Conservation (phyloP, 1,140 invertebrate species). For the Drosophila pruinosa region DNA sequence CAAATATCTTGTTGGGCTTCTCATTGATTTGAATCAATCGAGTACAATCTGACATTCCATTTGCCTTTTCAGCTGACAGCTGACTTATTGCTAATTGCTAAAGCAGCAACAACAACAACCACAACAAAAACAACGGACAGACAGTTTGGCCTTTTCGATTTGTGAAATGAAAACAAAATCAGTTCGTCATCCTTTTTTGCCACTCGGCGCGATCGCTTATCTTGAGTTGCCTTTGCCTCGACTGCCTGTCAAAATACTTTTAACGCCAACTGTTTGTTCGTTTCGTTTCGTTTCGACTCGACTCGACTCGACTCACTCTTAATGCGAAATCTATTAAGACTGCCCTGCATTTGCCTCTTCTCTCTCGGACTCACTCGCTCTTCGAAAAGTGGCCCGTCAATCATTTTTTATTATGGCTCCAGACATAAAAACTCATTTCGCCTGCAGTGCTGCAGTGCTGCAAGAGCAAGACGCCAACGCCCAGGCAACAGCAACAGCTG, state of each 20-base stretch:
- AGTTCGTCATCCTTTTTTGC: constrained; percentile 66
- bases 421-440: constrained; percentile 78
- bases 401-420: constrained; percentile 79
- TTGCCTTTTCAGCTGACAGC: constrained; percentile 55
- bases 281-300: constrained; percentile 12
- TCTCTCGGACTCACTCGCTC: neutral
- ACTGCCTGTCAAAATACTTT: constrained; percentile 76
- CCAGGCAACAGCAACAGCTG: constrained; percentile 52
- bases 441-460: constrained; percentile 61
- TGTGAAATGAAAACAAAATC: constrained; percentile 52
- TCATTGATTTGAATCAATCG: constrained; percentile 77
- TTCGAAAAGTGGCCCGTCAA: constrained; percentile 72
- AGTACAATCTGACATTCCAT: constrained; percentile 6
- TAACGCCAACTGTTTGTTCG: constrained; percentile 56
- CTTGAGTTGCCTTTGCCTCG: constrained; percentile 15
- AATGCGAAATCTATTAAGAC: constrained; percentile 67
- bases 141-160: neutral
- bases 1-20: constrained; percentile 69
- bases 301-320: constrained; percentile 26
- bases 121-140: constrained; percentile 2
- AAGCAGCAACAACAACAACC: constrained; percentile 34
- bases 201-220: constrained; percentile 65
- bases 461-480: constrained; percentile 69
- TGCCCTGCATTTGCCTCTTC: constrained; percentile 37
- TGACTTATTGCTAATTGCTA: constrained; percentile 80